Percentiles rank a stretch among this genome's conserved stretches.
Conservation (phyloP, 2,113 vertebrate species). For the Clarias gariepinus region DNA sequence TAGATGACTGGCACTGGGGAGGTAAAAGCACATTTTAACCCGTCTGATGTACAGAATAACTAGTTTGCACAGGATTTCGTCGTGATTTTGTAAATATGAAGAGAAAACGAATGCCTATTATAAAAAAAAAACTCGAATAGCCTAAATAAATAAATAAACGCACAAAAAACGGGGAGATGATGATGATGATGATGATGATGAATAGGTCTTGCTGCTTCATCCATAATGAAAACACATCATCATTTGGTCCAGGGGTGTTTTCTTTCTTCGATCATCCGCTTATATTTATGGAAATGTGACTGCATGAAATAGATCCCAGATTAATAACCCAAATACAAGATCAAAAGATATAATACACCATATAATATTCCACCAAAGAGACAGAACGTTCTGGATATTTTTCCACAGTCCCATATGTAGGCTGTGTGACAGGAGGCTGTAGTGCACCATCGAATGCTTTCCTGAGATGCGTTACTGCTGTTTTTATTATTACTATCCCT, state of each 20-base stretch:
- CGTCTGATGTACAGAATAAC: neutral
- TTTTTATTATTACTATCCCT: neutral
- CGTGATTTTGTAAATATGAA: conserved; percentile 6
- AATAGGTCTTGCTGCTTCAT: neutral
- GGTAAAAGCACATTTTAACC: neutral
- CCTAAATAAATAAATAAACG: neutral
- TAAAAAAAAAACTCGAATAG: neutral
- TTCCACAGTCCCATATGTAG: neutral
- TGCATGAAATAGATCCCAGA: neutral
- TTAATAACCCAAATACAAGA: neutral
- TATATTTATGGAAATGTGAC: neutral
- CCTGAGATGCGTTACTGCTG: conserved; percentile 37
- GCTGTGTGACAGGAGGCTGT: conserved; percentile 1
- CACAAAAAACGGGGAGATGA: neutral
- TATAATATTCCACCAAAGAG: neutral
- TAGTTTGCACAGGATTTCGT: neutral
- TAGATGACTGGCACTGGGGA: neutral
- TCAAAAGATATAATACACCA: too few relatives aligned
- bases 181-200: conserved; percentile 9
- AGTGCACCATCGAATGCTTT: conserved; percentile 48
- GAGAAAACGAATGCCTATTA: conserved; percentile 15
- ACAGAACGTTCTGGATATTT: neutral
- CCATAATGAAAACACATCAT: neutral
- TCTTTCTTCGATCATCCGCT: neutral
- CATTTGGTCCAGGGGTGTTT: neutral